phyloP scores from a whole-genome alignment of 2,113 vertebrate species.

The Motacilla alba region DNA sequence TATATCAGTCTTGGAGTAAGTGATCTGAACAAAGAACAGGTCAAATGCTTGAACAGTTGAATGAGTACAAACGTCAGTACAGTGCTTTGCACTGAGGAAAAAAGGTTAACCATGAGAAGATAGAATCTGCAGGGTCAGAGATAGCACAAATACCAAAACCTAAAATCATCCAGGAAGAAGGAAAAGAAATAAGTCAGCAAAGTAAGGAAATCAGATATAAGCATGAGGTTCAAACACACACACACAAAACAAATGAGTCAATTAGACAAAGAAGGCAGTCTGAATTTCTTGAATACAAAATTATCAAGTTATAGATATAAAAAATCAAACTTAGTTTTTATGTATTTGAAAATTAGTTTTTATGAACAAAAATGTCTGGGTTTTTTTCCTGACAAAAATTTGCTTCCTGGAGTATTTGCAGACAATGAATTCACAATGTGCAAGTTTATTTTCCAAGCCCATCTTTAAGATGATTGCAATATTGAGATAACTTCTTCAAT shows the following conservation, averaged over 20 bases:
- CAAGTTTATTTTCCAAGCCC: neutral
- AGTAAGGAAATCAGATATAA: neutral
- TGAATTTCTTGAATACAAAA: neutral
- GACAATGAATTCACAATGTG: neutral
- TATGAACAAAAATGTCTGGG: neutral
- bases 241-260: neutral
- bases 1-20: neutral
- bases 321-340: neutral
- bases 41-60: neutral
- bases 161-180: neutral
- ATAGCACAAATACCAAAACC: neutral
- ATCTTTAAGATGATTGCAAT: neutral
- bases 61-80: neutral
- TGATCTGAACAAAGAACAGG: neutral
- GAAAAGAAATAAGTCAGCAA: neutral
- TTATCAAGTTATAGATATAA: neutral
- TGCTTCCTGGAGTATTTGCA: neutral
- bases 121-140: neutral
- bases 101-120: neutral
- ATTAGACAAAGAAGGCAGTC: neutral
- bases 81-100: neutral
- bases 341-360: neutral
- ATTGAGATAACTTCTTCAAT: neutral
- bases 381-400: neutral
- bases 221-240: neutral